Evolutionary conservation across 2,888 invertebrate genomes (phyloP).

Genomic region (Deladenus siricidicola): DNA sequence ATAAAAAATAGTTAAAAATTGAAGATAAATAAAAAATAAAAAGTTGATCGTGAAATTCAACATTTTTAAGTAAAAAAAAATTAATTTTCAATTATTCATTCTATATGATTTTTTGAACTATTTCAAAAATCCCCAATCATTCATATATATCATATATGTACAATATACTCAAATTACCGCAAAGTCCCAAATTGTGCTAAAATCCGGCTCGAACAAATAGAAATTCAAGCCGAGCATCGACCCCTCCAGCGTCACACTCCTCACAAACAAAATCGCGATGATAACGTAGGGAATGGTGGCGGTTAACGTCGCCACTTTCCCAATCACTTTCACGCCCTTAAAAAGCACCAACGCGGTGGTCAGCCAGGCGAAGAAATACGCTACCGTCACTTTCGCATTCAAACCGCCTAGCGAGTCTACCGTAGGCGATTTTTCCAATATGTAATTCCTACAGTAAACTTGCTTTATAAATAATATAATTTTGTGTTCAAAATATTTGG

Average conservation of each 20-base stretch:
- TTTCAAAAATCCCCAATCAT: no score
- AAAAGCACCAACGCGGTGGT: conserved; percentile 30
- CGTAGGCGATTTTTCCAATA: conserved; percentile 26
- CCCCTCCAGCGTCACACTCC: conserved; percentile 36
- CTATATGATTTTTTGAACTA: neutral
- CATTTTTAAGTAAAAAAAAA: no score
- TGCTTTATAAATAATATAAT: neutral
- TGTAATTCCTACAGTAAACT: conserved; percentile 25
- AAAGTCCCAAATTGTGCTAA: conserved; percentile 14
- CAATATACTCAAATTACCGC: no score
- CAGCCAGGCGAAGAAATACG: conserved; percentile 31
- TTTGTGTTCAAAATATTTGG: neutral
- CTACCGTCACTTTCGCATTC: conserved; percentile 28
- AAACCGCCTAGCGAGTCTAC: conserved; percentile 30
- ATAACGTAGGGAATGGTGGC: conserved; percentile 39
- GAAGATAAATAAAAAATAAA: no score
- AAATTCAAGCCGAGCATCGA: conserved; percentile 35
- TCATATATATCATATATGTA: no score
- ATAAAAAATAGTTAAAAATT: no score
- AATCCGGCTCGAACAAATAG: conserved; percentile 36
- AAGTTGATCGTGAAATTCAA: no score
- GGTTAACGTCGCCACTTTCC: conserved; percentile 26
- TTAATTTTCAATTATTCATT: neutral
- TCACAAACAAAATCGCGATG: conserved; percentile 34
- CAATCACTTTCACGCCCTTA: conserved; percentile 38